Evolutionary conservation across 53 echinoderm and acorn worm species (phyloP).

Genomic region (Holothuria leucospilota): DNA sequence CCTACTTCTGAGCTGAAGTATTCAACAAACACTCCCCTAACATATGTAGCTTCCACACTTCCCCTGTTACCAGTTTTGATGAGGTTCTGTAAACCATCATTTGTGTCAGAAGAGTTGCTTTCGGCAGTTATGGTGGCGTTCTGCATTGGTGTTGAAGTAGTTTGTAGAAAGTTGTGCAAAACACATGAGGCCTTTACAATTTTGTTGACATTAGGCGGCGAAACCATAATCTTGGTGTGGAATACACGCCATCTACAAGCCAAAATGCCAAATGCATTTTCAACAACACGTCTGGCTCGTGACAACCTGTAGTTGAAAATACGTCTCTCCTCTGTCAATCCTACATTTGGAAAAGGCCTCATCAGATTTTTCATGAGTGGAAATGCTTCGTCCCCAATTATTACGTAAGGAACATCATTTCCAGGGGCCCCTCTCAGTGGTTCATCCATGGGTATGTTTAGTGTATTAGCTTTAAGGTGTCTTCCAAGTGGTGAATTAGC

Average conservation of each 20-base stretch:
- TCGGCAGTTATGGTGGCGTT: background rate
- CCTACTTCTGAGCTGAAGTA: slow-evolving; percentile 1
- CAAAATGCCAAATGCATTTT: slow-evolving; percentile 57
- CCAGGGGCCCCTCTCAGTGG: slow-evolving; percentile 45
- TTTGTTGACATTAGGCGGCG: slow-evolving; percentile 30
- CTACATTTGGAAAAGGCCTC: slow-evolving; percentile 55
- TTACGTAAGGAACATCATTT: slow-evolving; percentile 50
- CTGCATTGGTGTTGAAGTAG: slow-evolving; percentile 5
- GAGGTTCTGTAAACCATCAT: background rate
- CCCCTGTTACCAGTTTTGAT: background rate
- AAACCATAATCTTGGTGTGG: slow-evolving; percentile 44
- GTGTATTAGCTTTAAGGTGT: background rate
- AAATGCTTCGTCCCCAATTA: slow-evolving; percentile 55
- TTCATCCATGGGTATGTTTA: slow-evolving; percentile 16
- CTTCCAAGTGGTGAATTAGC: no score
- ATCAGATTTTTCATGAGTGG: slow-evolving; percentile 55
- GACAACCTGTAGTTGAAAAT: slow-evolving; percentile 53
- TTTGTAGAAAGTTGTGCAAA: slow-evolving; percentile 58
- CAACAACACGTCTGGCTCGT: slow-evolving; percentile 42
- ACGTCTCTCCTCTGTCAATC: slow-evolving; percentile 18
- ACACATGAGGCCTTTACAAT: slow-evolving; percentile 60
- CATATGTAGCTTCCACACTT: background rate
- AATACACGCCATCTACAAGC: slow-evolving; percentile 58
- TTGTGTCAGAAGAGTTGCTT: slow-evolving; percentile 2
- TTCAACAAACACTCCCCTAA: background rate